Base-by-base conservation (phyloP, 2,888 invertebrate genomes). In the Torymus tubicola region DNA sequence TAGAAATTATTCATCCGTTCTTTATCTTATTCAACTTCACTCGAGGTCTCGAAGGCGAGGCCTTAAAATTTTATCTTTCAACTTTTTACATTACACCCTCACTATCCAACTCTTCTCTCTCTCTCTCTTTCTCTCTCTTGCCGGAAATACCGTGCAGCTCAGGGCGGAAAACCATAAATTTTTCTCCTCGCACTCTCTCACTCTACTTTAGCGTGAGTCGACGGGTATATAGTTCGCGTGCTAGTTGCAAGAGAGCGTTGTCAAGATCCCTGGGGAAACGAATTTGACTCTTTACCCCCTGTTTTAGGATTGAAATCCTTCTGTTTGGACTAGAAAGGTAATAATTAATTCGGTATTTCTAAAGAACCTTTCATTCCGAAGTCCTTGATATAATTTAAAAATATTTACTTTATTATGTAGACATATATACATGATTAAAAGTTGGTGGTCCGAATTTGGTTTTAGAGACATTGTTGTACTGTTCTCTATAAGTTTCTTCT, bases 41-140 rank as follows among this genome's bases (percentile, higher is more conserved):
- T 77, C 72, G 73, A 79, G 69, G 57, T 78, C 67, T 82, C 80
- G 71, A 57, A 81, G 76, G 8, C 21, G 42, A 73, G 78, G 63
- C 78, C 53, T 78, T 78, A 75, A 81, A 81, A 81, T 78, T 78
- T 78, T 81, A 78, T 78, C 78, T 75, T 80, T 78, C 64, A 83
- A 81, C 81, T 82, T 81, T 74, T 80, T 81, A 80, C 74, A 73
- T 83, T 67, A 79, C 74, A 71, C 78, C 24, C 69, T 57, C 21
- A 42, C 57, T 78, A 68, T 61, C 78, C 57, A 60, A 42, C 31
- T 52, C 50, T 64, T 53, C 72, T 60, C 52, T 80, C 68, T 64
- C 58, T 64, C 67, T 53, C 21, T 64, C 52, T 58, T 12, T 55
- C 61, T 42, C 78, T 63, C 50, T 65, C 21, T 55, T 71, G 21